Evolutionary conservation across 2,113 vertebrate genomes (phyloP).

Genomic region (Cephalopterus ornatus): DNA sequence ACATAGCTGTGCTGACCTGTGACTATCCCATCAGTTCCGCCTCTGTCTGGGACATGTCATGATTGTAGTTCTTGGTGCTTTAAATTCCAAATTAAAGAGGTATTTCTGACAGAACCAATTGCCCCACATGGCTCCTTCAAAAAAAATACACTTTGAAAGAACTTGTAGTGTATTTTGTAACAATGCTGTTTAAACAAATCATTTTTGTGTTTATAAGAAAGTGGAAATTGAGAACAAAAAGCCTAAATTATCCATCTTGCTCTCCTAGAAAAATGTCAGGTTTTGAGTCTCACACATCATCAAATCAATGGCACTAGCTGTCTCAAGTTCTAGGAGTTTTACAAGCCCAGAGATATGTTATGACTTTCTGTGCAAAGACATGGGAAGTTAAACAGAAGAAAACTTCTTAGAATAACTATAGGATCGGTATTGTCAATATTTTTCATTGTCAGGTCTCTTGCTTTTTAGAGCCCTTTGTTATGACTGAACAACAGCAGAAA

Average conservation of each 20-base stretch:
- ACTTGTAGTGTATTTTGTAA: conserved; percentile 7
- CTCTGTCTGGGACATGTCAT: not conserved
- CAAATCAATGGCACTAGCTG: conserved; percentile 38
- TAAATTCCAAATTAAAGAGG: not conserved
- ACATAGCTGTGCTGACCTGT: not conserved
- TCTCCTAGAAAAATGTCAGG: conserved; percentile 47
- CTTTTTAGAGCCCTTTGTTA: not conserved
- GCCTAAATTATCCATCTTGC: not conserved
- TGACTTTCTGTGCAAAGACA: conserved; percentile 19
- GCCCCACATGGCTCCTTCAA: fast-evolving
- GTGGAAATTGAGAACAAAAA: conserved; percentile 38
- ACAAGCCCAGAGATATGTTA: conserved; percentile 33
- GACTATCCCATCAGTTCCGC: not conserved
- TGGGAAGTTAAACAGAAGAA: conserved; percentile 32
- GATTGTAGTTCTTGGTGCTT: not conserved
- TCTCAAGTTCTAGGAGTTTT: conserved; percentile 33
- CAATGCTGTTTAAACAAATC: conserved; percentile 35
- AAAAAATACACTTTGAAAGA: not conserved
- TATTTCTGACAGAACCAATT: conserved; percentile 6
- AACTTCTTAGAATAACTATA: not conserved
- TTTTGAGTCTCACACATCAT: conserved; percentile 46
- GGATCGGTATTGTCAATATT: not conserved
- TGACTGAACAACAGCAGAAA: not conserved
- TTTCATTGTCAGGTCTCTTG: not conserved
- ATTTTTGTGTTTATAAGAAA: conserved; percentile 39